Conservation (phyloP, 2,797 vertebrate genomes). For the Enteromius treurensis region DNA sequence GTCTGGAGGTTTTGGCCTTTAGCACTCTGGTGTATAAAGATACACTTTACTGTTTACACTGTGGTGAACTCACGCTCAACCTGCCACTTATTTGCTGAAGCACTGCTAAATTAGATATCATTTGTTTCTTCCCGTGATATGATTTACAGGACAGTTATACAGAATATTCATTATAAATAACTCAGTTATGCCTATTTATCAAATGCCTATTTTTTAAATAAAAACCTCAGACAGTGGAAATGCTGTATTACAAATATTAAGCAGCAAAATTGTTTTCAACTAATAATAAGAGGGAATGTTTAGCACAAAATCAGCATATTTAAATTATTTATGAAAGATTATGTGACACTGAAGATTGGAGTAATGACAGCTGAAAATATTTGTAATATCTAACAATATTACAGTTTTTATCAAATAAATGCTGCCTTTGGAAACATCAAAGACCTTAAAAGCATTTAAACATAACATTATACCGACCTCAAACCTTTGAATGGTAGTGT, state of each 20-base stretch:
- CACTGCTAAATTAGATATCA: neutral
- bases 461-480: neutral
- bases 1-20: slow-evolving; percentile 17
- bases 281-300: neutral
- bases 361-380: neutral
- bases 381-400: neutral
- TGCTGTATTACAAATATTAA: neutral
- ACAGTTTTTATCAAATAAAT: neutral
- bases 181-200: neutral
- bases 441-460: neutral
- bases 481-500: neutral
- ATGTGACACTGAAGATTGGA: neutral
- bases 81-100: slow-evolving; percentile 15
- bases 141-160: neutral
- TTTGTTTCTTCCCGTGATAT: neutral
- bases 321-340: neutral
- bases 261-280: neutral
- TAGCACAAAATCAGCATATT: neutral
- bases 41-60: slow-evolving; percentile 35
- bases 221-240: neutral
- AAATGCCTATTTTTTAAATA: neutral
- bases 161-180: neutral
- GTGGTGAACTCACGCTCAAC: slow-evolving; percentile 10
- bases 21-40: slow-evolving; percentile 14
- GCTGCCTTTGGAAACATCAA: neutral